These are phyloP conservation scores for Karalla daura DNA, from an alignment of 2,797 vertebrate genomes.

Conservation along the genomic window DNA sequence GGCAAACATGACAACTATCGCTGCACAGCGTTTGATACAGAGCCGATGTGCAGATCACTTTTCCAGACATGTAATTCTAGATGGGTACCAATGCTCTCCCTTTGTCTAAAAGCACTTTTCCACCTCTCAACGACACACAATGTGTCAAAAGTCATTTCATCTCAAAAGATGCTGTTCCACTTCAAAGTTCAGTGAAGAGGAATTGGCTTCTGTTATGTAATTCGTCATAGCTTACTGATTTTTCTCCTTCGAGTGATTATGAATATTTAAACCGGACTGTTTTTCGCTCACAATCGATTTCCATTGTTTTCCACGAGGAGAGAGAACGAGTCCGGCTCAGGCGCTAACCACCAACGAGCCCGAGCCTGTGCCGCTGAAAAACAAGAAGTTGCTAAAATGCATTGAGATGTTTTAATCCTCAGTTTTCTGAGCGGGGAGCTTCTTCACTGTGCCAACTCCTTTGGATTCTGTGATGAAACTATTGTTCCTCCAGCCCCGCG, in stretches of 20 bases:
- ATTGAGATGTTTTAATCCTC: neutral
- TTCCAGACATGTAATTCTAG: neutral
- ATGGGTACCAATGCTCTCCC: neutral
- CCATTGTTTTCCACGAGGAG: conserved; percentile 2
- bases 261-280: neutral
- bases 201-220: neutral
- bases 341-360: too few species aligned
- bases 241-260: conserved; percentile 9
- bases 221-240: conserved; percentile 14
- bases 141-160: conserved; percentile 21
- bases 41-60: neutral
- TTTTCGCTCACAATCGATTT: neutral
- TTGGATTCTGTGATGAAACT: conserved; percentile 30
- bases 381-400: too few species aligned
- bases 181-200: conserved; percentile 6
- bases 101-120: conserved; percentile 1
- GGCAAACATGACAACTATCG: neutral
- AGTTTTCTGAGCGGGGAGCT: neutral
- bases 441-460: conserved; percentile 1
- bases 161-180: conserved; percentile 16
- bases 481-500: conserved; percentile 26
- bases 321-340: too few species aligned
- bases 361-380: too few species aligned
- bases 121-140: conserved; percentile 6
- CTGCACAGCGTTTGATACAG: neutral